Conservation (phyloP, 2,888 invertebrate species). For the Labia minor region DNA sequence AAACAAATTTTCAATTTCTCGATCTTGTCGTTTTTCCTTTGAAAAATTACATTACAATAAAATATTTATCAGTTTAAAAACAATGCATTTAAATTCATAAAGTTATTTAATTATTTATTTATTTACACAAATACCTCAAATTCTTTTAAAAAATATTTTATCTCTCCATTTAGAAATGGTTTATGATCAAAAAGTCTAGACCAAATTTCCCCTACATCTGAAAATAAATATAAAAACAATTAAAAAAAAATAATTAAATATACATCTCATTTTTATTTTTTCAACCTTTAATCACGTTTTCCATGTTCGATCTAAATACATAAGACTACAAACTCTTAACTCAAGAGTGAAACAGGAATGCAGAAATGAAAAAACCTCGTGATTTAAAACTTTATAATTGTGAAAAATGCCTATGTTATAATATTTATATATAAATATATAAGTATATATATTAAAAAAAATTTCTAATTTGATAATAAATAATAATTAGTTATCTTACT, state of each 20-base stretch:
- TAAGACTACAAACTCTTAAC: neutral
- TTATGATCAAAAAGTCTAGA: conserved; percentile 76
- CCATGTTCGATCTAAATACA: neutral
- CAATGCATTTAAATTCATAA: conserved; percentile 21
- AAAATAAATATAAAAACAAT: conserved; percentile 24
- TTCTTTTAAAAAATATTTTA: conserved; percentile 68
- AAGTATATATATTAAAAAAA: too few species aligned
- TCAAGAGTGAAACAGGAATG: neutral
- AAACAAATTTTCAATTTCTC: conserved; percentile 69
- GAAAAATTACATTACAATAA: conserved; percentile 29
- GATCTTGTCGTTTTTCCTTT: conserved; percentile 64
- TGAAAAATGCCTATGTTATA: too few species aligned
- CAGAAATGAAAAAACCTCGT: too few species aligned
- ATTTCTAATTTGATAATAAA: too few species aligned
- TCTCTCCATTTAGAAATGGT: conserved; percentile 76
- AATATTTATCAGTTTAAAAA: too few species aligned
- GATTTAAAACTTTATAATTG: too few species aligned
- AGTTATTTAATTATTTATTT: too few species aligned
- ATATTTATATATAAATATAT: too few species aligned
- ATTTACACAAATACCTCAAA: conserved; percentile 54
- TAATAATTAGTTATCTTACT: too few species aligned
- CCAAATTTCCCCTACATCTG: conserved; percentile 76
- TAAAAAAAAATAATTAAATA: neutral
- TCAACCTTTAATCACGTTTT: neutral
- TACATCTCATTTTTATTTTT: neutral